Conservation (phyloP, 2,113 vertebrate genomes). For the Heterochromis multidens region DNA sequence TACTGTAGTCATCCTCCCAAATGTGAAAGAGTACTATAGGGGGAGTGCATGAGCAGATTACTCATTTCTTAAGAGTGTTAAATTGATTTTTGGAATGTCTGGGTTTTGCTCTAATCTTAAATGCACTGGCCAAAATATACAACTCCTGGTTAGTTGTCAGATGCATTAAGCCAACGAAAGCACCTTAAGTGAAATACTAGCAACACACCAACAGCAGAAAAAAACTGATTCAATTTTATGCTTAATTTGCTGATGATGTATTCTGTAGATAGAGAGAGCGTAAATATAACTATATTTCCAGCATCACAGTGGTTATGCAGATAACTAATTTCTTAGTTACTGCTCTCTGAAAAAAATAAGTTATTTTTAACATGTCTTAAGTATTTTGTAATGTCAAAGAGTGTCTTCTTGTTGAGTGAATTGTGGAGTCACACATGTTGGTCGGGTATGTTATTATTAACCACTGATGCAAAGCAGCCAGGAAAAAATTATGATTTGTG, state of each 20-base stretch:
- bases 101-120: slow-evolving; percentile 53
- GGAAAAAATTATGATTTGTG: neutral
- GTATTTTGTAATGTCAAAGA: neutral
- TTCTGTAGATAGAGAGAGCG: neutral
- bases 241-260: neutral
- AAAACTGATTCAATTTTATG: neutral
- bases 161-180: slow-evolving; percentile 19
- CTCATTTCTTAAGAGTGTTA: slow-evolving; percentile 64
- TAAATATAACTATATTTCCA: neutral
- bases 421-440: neutral
- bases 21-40: slow-evolving; percentile 48
- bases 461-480: neutral
- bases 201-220: neutral
- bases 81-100: slow-evolving; percentile 66
- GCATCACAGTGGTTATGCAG: neutral
- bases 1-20: slow-evolving; percentile 56
- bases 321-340: neutral
- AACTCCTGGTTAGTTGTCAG: slow-evolving; percentile 14
- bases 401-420: neutral
- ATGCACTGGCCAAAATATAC: slow-evolving; percentile 21
- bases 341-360: neutral
- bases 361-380: neutral
- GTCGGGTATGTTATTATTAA: neutral
- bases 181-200: neutral
- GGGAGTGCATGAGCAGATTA: slow-evolving; percentile 59